Conservation (phyloP, 2,797 vertebrate genomes). For the Bufotes viridis region DNA sequence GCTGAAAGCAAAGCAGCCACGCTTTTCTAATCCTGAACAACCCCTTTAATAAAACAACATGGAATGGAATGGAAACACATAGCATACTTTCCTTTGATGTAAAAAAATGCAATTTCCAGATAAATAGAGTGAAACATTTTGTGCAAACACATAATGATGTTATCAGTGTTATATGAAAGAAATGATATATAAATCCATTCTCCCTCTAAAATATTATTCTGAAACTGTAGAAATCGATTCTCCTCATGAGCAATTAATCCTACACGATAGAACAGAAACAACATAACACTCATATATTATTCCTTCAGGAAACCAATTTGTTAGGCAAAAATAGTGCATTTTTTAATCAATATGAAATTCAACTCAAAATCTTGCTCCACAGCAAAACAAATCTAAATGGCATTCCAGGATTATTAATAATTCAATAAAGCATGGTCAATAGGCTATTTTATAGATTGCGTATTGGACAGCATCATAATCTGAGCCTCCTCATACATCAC, state of each 20-base stretch:
- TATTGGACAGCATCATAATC: conserved; percentile 11
- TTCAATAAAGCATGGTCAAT: conserved; percentile 28
- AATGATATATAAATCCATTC: background rate
- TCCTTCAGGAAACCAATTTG: conserved; percentile 27
- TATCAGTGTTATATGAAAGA: conserved; percentile 19
- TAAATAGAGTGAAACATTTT: conserved; percentile 5
- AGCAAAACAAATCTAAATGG: conserved; percentile 26
- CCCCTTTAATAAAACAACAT: background rate
- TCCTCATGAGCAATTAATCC: conserved; percentile 18
- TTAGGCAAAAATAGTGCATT: conserved; percentile 11
- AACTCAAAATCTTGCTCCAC: conserved; percentile 14
- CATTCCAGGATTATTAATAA: conserved; percentile 40
- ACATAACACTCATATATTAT: conserved; percentile 18
- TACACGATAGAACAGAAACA: conserved; percentile 13
- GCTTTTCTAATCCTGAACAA: too few relatives aligned
- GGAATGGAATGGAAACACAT: fast-evolving
- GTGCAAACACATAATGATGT: conserved; percentile 15
- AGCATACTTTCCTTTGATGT: background rate
- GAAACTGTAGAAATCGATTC: conserved; percentile 27
- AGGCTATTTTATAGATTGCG: conserved; percentile 27
- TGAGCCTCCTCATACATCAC: conserved; percentile 22
- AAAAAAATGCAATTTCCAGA: background rate
- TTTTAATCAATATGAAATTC: conserved; percentile 26
- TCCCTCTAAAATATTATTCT: conserved; percentile 2
- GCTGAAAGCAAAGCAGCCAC: too few relatives aligned